A percentile compares a stretch with the other conserved stretches of the same genome.
Evolutionary conservation across 2,888 invertebrate species (phyloP).

Genomic region (Paralinhomoeus sp.): DNA sequence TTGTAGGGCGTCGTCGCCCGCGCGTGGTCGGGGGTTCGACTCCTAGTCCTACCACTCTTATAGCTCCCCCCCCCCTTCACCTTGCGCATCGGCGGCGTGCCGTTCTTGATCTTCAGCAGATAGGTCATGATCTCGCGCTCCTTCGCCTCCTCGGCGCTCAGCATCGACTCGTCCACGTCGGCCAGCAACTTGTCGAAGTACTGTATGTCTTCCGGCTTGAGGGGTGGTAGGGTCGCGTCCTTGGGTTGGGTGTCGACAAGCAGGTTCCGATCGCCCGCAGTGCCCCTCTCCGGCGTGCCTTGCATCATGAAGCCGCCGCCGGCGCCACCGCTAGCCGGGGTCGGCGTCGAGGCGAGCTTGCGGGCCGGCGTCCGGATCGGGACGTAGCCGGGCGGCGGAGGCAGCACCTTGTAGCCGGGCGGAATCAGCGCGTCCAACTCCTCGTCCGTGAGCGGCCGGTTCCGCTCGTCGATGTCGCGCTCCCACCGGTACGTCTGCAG

Average conservation of each 20-base stretch:
- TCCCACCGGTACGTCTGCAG: constrained; percentile 74
- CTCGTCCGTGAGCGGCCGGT: constrained; percentile 82
- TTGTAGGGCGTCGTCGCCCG: no score
- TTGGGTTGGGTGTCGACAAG: constrained; percentile 74
- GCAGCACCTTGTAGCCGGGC: constrained; percentile 82
- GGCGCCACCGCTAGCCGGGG: constrained; percentile 46
- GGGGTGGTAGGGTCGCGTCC: constrained; percentile 74
- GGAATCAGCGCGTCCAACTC: constrained; percentile 94
- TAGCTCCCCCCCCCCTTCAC: no score
- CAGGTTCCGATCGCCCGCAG: constrained; percentile 6
- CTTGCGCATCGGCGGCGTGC: constrained; percentile 97
- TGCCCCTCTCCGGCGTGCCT: constrained; percentile 22
- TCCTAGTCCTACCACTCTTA: no score
- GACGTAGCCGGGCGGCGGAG: constrained; percentile 79
- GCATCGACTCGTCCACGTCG: constrained; percentile 85
- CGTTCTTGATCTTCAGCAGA: constrained; percentile 91
- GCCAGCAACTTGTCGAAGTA: constrained; percentile 94
- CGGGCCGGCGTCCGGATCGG: constrained; percentile 90
- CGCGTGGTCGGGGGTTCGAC: no score
- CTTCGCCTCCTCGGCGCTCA: constrained; percentile 77
- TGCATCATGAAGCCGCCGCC: constrained; percentile 68
- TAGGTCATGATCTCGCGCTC: constrained; percentile 98
- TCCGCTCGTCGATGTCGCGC: constrained; percentile 90
- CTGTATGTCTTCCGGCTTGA: constrained; percentile 98
- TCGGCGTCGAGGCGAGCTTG: constrained; percentile 90